Base-by-base conservation (phyloP, 2,888 invertebrate species). In the Eucriotettix oculatus region DNA sequence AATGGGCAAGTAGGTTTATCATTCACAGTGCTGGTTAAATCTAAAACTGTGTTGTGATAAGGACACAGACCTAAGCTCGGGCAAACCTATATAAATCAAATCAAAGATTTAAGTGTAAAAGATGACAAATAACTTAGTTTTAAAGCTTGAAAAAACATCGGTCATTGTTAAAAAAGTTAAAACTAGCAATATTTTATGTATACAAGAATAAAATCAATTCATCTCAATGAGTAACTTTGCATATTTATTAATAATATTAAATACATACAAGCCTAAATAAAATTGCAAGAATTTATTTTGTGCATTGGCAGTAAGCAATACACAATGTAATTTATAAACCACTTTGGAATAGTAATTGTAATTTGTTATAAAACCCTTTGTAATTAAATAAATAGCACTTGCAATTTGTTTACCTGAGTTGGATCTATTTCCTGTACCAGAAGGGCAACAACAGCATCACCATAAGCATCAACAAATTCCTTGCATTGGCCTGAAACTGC, bases 401-500 rank as follows among this genome's bases (percentile, higher is more conserved):
- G 41, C 14, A 58, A 16, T 43, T 48, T 29, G n/a, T 74, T 76
- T 59, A 88, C 83, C 67, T 79, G 76, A 10, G 85, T 77, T 1
- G 89, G 88, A 71, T 89, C 88, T 57, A 88, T 84, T 71, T 86
- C 83, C 71, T 90, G 86, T 52, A 85, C 86, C 10, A 92, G 71
- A 61, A 92, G 71, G 10, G 89, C 86, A 65, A 92, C 82, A 61
- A 92, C 74, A 5, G 87, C 86, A 66, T 86, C 86, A 16, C 89
- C 89, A 71, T 92, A 93, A 64, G 83, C 79, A 10, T 85, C 77
- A 10, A 93, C 80, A 71, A 93, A 92, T 67, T 84, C 78, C 48
- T 79, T 73, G 70, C 93, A 93, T 66, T 87, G 79, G 0, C 72
- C 75, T 62, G 77, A 73, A 17, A 91, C 71, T 0, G 81, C 73